Evolutionary conservation across 2,888 invertebrate genomes (phyloP), one percentile per base, ranked within the genome.

Genomic region (Seira sanloemensis): DNA sequence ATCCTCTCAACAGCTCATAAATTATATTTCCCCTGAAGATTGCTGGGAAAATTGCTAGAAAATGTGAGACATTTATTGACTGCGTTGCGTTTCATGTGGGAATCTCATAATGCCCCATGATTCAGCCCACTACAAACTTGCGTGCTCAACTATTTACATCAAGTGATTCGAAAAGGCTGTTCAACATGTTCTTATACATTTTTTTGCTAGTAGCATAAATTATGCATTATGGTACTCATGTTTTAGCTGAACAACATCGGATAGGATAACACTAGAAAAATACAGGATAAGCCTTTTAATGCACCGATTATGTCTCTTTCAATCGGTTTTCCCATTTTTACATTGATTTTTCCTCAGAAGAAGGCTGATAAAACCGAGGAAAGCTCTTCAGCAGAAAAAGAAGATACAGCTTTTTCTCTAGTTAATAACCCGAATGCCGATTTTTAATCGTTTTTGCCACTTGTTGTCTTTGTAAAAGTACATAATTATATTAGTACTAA

Each of bases 1-100:
- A 62, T 62, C 46, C 75, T 68, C 68, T 76, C 37, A 67, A 50
- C 68, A 76, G 67, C 54, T 76, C 76, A 68, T 76, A 76, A 76
- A 76, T 76, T 76, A 67, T 26, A 18, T 24, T 24, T 67, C 67
- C 67, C 46, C 62, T 62, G 19, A 62, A 19, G 2, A 50, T 50
- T n/a, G 1, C 16, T 50, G n/a, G 5, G 50, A n/a, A 37, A 12
- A 37, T 37, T 4, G 50, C 12, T n/a, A 50, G 50, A 50, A 50
- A 2, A n/a, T 50, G 16, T 50, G 50, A 18, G 16, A 50, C 16
- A 18, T 50, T 50, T 50, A n/a, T n/a, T n/a, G n/a, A n/a, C n/a
- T n/a, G n/a, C n/a, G n/a, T n/a, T n/a, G n/a, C n/a, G n/a, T n/a
- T n/a, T n/a, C n/a, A 50, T 50, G 50, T 50, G 50, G 50, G 50